These are phyloP conservation scores for Lysiphlebus fabarum DNA, from an alignment of 1,140 invertebrate species.

Conservation along the genomic window DNA sequence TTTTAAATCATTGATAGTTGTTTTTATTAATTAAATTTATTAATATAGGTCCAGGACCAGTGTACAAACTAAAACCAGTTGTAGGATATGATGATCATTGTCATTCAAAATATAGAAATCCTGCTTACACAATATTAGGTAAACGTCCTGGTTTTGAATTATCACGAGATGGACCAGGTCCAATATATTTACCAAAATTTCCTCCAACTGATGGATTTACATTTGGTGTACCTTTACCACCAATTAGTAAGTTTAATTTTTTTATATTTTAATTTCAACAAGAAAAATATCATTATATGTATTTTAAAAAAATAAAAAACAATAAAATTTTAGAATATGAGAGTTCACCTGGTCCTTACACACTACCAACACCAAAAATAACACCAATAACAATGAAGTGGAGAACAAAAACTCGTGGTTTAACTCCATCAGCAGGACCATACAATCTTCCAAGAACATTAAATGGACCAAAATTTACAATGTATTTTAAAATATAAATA, in stretches of 20 bases:
- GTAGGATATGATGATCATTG: conserved; percentile 44
- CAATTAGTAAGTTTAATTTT: too few relatives aligned
- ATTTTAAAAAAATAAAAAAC: conserved; percentile 7
- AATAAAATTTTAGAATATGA: conserved; percentile 16
- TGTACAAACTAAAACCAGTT: conserved; percentile 40
- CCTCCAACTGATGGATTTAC: conserved; percentile 29
- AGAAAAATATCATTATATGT: too few relatives aligned
- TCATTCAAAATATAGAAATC: conserved; percentile 38
- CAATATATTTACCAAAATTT: conserved; percentile 34
- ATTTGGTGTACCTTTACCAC: conserved; percentile 25
- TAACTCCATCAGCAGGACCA: conserved; percentile 32
- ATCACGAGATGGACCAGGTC: conserved; percentile 36
- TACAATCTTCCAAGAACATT: conserved; percentile 25
- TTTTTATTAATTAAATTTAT: not conserved
- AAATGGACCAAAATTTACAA: conserved; percentile 32
- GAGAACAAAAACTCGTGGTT: conserved; percentile 22
- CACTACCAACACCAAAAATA: conserved; percentile 20
- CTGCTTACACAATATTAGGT: conserved; percentile 41
- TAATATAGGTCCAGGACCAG: conserved; percentile 43
- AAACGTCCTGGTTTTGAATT: not conserved
- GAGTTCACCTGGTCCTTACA: conserved; percentile 35
- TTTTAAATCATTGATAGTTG: conserved; percentile 2
- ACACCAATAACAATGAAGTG: conserved; percentile 30
- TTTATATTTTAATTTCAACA: conserved; percentile 17
- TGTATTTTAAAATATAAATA: conserved; percentile 26